Conservation (phyloP, 2,888 invertebrate genomes). For the Ophion obscuratus region DNA sequence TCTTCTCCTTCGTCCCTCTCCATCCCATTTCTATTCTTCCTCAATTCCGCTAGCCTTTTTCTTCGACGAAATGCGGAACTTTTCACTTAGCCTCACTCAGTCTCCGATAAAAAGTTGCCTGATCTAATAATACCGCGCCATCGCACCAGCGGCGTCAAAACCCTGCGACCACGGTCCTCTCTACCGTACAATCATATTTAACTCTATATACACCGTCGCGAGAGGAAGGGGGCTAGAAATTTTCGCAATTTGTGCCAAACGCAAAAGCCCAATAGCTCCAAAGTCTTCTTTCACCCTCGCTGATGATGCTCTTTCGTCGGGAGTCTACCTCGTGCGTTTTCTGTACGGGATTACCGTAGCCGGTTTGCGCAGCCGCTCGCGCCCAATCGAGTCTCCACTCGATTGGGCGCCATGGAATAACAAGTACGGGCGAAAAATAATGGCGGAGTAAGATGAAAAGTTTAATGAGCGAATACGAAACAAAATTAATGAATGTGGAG, state of each 20-base stretch:
- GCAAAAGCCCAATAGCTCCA: conserved; percentile 38
- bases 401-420: background rate
- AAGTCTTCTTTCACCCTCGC: conserved; percentile 16
- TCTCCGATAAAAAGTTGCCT: conserved; percentile 79
- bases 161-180: conserved; percentile 9
- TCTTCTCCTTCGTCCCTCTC: conserved; percentile 28
- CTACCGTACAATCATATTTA: conserved; percentile 24
- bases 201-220: conserved; percentile 1
- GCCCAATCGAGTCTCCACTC: background rate
- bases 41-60: background rate
- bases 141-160: conserved; percentile 49
- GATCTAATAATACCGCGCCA: conserved; percentile 78
- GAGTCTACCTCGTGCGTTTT: background rate
- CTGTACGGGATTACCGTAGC: background rate
- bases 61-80: conserved; percentile 76
- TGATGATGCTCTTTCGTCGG: conserved; percentile 32
- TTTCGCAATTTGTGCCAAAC: conserved; percentile 54
- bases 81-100: conserved; percentile 79
- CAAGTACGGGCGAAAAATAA: background rate
- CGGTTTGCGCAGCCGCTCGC: conserved; percentile 10
- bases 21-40: conserved; percentile 47
- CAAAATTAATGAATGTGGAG: conserved; percentile 5
- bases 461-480: background rate
- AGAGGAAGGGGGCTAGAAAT: conserved; percentile 32
- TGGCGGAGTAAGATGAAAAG: background rate